Evolutionary conservation across 2,888 invertebrate species (phyloP), one percentile per base, ranked within the genome.

Genomic region (Meandrusa payeni): DNA sequence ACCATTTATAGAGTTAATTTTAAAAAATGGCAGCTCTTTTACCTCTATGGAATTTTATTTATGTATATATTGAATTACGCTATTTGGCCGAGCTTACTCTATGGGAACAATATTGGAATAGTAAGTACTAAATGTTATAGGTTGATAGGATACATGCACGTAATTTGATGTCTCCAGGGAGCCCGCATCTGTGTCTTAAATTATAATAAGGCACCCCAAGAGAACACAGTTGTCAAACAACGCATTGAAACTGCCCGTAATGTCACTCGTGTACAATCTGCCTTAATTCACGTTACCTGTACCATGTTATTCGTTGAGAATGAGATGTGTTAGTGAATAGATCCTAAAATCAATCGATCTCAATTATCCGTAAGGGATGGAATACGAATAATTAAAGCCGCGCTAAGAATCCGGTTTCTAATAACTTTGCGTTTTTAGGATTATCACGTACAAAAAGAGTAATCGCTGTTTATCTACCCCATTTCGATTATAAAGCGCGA

Each of bases 211-310:
- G 20, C 44, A 43, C 48, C 28, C 7, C 49, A 41, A 41, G 52
- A 41, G 45, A 46, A 26, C 23, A 17, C n/a, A 31, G 7, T 53
- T 54, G 53, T 55, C 51, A 43, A 47, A 19, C 40, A 50, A 50
- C 41, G 40, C 41, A 51, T 50, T 41, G 50, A 62, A 47, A 76
- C 74, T 75, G 69, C 69, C 72, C 57, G 52, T 52, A 54, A 53
- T 57, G 62, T 64, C 51, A 57, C 58, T 59, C 22, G 15, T 23
- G 56, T 70, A 76, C 69, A 68, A 75, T 72, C 79, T 81, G 87
- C 85, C 86, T 88, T 88, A 83, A 72, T 80, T 79, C 76, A 70
- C 76, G 86, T 85, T 86, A 86, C 85, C 82, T 80, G 79, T 74
- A 64, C 69, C 63, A 66, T 66, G 78, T 85, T 80, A 78, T 78